These are phyloP conservation scores for Scrobipalpa costella DNA, from an alignment of 2,888 invertebrate genomes.

Conservation along the genomic window DNA sequence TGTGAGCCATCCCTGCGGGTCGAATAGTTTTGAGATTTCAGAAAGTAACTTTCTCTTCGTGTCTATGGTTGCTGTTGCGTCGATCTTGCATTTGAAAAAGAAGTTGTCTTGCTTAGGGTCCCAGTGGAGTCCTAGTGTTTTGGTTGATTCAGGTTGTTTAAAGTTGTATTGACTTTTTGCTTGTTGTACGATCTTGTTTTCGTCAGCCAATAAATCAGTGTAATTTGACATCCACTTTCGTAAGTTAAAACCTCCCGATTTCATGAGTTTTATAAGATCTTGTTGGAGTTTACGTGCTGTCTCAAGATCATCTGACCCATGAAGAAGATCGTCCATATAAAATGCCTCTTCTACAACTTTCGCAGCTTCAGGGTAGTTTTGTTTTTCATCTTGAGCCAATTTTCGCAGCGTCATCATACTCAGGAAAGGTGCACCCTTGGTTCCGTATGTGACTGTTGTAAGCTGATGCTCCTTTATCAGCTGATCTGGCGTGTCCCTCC, in stretches of 20 bases:
- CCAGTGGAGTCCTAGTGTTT: conserved; percentile 5
- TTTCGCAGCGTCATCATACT: conserved; percentile 10
- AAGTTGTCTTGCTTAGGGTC: not conserved
- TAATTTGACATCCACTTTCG: conserved; percentile 7
- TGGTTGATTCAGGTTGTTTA: not conserved
- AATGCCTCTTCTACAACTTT: not conserved
- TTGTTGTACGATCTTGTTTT: not conserved
- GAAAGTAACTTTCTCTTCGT: too few species aligned
- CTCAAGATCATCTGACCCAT: not conserved
- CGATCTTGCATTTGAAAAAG: not conserved
- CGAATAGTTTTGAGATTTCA: too few species aligned
- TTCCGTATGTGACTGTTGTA: conserved; percentile 12
- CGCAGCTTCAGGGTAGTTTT: not conserved
- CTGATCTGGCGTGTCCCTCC: not conserved
- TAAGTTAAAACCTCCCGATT: conserved; percentile 5
- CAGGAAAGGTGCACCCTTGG: conserved; percentile 6
- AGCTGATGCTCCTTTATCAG: not conserved
- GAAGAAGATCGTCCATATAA: conserved; percentile 16
- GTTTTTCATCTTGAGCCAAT: not conserved
- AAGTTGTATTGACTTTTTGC: not conserved
- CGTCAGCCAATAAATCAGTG: not conserved
- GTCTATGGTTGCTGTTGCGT: not conserved
- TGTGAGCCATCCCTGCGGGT: too few species aligned
- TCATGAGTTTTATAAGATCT: not conserved
- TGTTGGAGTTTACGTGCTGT: not conserved